Base-by-base conservation (phyloP, 2,888 invertebrate species). In the Blastobasis lacticolella region DNA sequence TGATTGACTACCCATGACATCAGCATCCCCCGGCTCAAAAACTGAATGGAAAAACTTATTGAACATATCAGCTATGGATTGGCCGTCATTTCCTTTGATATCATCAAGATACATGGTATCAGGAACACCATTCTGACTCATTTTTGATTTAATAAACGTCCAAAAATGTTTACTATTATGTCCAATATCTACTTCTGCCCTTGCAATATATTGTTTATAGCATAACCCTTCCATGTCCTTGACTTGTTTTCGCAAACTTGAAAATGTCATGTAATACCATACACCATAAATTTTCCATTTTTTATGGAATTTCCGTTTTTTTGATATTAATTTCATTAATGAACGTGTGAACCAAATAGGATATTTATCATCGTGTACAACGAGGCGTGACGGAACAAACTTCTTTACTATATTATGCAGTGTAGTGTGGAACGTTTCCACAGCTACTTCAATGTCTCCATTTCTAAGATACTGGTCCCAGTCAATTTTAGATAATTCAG, bases 301-400 rank as follows among this genome's bases (percentile, higher is more conserved):
- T 46, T 46, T 46, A 41, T 56, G 54, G 4, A 40, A 5, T 38
- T 49, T 52, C 0, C 40, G 23, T 46, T 56, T 56, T 47, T 52
- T 49, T 7, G 49, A 52, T 9, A 54, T 47, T 37, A 53, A 36
- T 43, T 43, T 46, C 8, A 56, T 56, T 8, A 56, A 37, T 5
- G 37, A 1, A 5, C 3, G 7, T 4, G 49, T 40, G 10, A 41
- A 56, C 54, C 56, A 56, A 5, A 43, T 10, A 0, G 57, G 57
- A 45, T 49, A 54, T 6, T n/a, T 41, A n/a, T 8, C 37, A 38
- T 46, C 48, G 10, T 49, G 45, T 9, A 40, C 36, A 1, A 46
- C 3, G n/a, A 9, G 46, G 48, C 45, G 52, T 7, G 6, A 38
- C 4, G 53, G 51, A 6, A 57, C 49, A 7, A 40, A 40, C 5